These are phyloP conservation scores for Hyles vespertilio DNA, from an alignment of 1,140 invertebrate species.

Conservation along the genomic window DNA sequence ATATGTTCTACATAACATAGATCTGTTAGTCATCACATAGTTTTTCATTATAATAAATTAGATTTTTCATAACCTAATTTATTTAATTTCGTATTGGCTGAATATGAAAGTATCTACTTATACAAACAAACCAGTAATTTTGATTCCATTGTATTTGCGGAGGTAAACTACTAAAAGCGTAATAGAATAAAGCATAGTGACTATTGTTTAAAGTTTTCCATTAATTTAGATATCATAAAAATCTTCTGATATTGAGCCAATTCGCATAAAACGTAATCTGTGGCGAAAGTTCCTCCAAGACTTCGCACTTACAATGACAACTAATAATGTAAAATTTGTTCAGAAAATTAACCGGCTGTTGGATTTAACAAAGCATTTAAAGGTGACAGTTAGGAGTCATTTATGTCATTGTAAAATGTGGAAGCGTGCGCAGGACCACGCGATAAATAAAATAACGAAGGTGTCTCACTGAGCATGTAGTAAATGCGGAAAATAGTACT, in stretches of 20 bases:
- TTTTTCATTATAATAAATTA: too few relatives aligned
- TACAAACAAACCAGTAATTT: too few relatives aligned
- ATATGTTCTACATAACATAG: too few relatives aligned
- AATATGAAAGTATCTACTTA: too few relatives aligned
- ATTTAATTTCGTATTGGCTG: too few relatives aligned
- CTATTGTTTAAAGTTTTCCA: too few relatives aligned
- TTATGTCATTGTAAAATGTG: conserved; percentile 40
- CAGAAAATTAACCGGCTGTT: conserved; percentile 19
- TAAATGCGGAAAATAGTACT: conserved; percentile 32
- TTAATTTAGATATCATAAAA: conserved; percentile 29
- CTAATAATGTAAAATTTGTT: conserved; percentile 18
- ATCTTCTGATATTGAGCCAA: conserved; percentile 34
- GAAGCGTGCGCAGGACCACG: conserved; percentile 11
- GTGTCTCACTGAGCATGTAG: conserved; percentile 11
- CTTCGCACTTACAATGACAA: background rate
- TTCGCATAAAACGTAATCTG: conserved; percentile 14
- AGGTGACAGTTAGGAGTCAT: conserved; percentile 33
- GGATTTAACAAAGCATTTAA: conserved; percentile 30
- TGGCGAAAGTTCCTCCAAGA: conserved; percentile 1
- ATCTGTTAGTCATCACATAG: too few relatives aligned
- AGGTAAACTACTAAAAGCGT: too few relatives aligned
- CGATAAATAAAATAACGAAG: conserved; percentile 24
- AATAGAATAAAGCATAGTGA: too few relatives aligned
- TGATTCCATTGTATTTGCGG: too few relatives aligned
- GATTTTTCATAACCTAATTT: too few relatives aligned